Base-by-base conservation (phyloP, 1,140 invertebrate genomes). In the Drosophila rhopaloa region DNA sequence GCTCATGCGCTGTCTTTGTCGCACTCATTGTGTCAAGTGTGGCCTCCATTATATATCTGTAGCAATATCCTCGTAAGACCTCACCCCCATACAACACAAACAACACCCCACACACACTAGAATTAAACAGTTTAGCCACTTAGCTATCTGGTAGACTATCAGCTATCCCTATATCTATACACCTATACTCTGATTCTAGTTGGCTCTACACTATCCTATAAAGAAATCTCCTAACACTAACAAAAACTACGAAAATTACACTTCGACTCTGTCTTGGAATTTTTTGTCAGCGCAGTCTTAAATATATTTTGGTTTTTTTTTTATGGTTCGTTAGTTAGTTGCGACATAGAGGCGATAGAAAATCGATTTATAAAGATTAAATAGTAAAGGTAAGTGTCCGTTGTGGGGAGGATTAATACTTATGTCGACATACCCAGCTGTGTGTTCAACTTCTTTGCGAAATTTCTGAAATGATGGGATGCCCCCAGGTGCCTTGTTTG, bases 241-340 rank as follows among this genome's bases (percentile, higher is more conserved):
- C 65, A 66, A 74, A 7, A 73, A 76, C 60, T 66, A 67, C 37
- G 48, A 59, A 81, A 70, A 61, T 56, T 62, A 74, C 48, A 80
- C 80, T 84, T 66, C 50, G 73, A 89, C 77, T 89, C 70, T 72
- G 84, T 81, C 77, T 81, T 84, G 84, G 67, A 89, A 81, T 72
- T 78, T 81, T 70, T 81, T 70, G 80, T 73, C 60, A 89, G 80
- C 59, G 47, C 72, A 82, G 70, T 51, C 75, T 24, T 51, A 9
- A 9, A 10, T 16, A 27, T 47, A n/a, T 11, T 27, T 19, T 46
- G 6, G 24, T 46, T 44, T 44, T 41, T 80, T 73, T 57, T 63
- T 46, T 35, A 37, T 43, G 50, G 48, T 51, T 48, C 54, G 76
- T 71, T 80, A 74, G 78, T 44, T 76, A 82, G 71, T 76, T 88